Evolutionary conservation across 2,113 vertebrate species (phyloP), one percentile per base, ranked within the genome.

Genomic region (Proterorhinus semilunaris): DNA sequence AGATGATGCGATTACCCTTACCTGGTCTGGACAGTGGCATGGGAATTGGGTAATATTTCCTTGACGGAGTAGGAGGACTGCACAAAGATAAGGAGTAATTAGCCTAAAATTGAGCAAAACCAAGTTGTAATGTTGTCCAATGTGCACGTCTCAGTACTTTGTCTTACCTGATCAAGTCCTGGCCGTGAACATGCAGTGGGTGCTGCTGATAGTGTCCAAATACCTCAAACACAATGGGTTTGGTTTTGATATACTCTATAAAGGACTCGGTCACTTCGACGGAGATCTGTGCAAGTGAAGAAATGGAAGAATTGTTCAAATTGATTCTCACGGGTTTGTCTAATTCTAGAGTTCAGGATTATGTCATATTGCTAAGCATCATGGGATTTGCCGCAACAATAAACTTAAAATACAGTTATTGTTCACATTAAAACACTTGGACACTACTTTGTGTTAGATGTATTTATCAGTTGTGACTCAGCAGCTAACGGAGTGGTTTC

Each of bases 11-110:
- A 58, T 46, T 63, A 9, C 16, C 69, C 92, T 88, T 89, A 95
- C 98, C 98, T 95, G 98, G 98, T 88, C 94, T 99, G 52, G 98
- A 99, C 53, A 98, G 94, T 1, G 98, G 98, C 98, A 98, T 99
- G 12, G 97, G 95, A 1, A 98, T 96, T 62, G 98, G 96, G 68
- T 97, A 99, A 86, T 96, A 97, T 45, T 96, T 94, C 66, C 95
- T 93, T 44, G 95, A 96, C 0, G 93, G 93, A 71, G 95, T 96
- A 36, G 94, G 93, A 76, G 95, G 95, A 83, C 98, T 99, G 87
- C 0, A 69, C 62, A 49, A 36, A 85, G 69, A 88, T 67, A 53
- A 68, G 9, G 3, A 57, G 45, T 12, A 48, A 74, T 53, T 2
- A 17, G 15, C 36, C 10, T 77, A 43, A 10, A 66, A 58, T 42